Percentiles rank a stretch among this genome's conserved stretches.
Evolutionary conservation across 1,140 invertebrate species (phyloP).

Genomic region (Linepithema humile): DNA sequence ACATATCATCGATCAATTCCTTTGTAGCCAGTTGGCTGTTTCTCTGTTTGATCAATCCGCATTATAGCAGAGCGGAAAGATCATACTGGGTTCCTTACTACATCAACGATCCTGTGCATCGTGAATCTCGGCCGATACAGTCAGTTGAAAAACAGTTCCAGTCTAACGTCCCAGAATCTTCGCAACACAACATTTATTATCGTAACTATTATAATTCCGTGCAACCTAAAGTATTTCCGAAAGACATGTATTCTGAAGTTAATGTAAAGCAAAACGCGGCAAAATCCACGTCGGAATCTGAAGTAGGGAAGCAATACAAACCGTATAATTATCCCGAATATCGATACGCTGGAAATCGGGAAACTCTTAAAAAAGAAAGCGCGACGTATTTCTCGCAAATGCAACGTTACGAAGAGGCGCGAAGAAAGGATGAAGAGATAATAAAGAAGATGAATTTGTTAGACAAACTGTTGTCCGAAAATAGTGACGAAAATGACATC

Average conservation of each 20-base stretch:
- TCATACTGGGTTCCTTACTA: neutral
- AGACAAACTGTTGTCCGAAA: conserved; percentile 37
- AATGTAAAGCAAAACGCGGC: neutral
- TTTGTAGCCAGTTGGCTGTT: conserved; percentile 35
- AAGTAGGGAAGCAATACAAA: neutral
- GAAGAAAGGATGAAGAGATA: conserved; percentile 7
- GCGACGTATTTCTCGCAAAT: neutral
- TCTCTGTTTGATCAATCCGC: conserved; percentile 27
- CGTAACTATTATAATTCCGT: neutral
- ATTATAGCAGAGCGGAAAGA: neutral
- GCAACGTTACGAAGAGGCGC: neutral
- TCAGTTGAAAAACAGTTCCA: neutral
- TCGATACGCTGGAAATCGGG: neutral
- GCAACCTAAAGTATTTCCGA: neutral
- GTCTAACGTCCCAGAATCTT: neutral
- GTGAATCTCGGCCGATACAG: neutral
- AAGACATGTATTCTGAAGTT: neutral
- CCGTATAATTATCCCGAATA: neutral
- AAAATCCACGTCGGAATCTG: neutral
- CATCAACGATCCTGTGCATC: neutral
- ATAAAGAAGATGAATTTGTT: conserved; percentile 43
- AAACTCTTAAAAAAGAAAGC: neutral
- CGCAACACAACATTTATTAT: neutral
- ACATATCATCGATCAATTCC: neutral
- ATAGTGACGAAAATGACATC: conserved; percentile 14